Percentiles rank a stretch among this genome's conserved stretches.
Conservation (phyloP, 2,113 vertebrate species). For the Corythoichthys intestinalis region DNA sequence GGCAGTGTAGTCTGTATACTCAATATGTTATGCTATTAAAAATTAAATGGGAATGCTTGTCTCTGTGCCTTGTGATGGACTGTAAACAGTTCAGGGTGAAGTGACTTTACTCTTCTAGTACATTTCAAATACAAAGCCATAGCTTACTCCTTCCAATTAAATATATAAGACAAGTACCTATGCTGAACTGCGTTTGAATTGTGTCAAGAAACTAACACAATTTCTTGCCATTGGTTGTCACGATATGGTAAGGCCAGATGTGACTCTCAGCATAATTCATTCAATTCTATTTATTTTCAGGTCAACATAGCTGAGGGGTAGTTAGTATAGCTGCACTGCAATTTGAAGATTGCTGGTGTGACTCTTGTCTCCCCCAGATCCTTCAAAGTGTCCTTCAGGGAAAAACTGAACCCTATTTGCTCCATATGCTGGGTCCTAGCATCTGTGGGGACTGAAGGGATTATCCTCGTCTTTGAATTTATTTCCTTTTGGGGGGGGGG, state of each 20-base stretch:
- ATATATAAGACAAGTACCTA: not conserved
- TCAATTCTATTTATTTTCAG: not conserved
- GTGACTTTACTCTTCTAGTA: not conserved
- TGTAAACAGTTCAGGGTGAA: no score
- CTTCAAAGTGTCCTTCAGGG: not conserved
- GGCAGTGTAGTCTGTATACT: no score
- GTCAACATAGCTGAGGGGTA: not conserved
- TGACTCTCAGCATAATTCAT: not conserved
- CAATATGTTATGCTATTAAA: no score
- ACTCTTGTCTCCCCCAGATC: not conserved
- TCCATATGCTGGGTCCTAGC: not conserved
- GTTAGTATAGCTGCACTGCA: not conserved
- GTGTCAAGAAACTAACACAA: not conserved
- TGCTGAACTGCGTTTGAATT: not conserved
- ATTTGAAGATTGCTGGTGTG: slow-evolving; percentile 5
- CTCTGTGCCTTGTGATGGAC: no score
- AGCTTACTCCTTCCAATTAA: not conserved
- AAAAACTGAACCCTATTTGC: slow-evolving; percentile 3
- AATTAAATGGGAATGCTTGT: no score
- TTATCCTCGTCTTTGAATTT: slow-evolving; percentile 2
- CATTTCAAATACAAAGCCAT: not conserved
- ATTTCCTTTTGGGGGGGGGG: not conserved
- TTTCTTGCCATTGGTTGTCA: not conserved
- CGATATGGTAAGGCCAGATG: not conserved
- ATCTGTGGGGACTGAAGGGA: not conserved